These are phyloP conservation scores for Anisognathus igniventris DNA, from an alignment of 2,797 vertebrate species.

Conservation along the genomic window DNA sequence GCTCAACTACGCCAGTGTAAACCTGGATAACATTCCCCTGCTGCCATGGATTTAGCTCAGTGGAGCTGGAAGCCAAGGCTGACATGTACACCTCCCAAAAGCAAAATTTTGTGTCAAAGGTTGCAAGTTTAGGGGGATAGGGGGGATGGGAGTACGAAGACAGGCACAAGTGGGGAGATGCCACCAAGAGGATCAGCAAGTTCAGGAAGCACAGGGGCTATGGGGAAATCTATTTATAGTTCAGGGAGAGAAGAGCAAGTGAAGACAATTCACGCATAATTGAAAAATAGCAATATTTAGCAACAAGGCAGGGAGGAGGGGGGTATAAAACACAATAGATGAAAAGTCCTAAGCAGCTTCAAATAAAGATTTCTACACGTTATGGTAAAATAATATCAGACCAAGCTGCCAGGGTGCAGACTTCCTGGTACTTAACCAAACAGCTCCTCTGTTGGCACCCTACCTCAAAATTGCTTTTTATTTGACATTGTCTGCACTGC, in stretches of 20 bases:
- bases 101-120: neutral
- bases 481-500: neutral
- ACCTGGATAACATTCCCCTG: neutral
- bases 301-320: accelerated
- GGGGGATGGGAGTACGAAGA: neutral
- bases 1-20: accelerated
- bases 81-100: neutral
- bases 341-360: neutral
- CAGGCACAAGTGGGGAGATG: neutral
- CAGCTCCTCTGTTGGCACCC: neutral
- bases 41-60: neutral
- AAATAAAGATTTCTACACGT: slow-evolving; percentile 9
- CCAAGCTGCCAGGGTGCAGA: neutral
- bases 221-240: neutral
- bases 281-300: neutral
- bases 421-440: neutral
- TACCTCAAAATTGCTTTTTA: neutral
- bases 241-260: neutral
- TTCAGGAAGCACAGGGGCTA: neutral
- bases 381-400: neutral
- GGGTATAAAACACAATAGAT: neutral
- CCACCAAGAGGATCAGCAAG: neutral
- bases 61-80: neutral
- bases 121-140: neutral
- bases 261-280: neutral